Evolutionary conservation across 1,140 invertebrate genomes (phyloP).

Genomic region (Paralvinella palmiformis): DNA sequence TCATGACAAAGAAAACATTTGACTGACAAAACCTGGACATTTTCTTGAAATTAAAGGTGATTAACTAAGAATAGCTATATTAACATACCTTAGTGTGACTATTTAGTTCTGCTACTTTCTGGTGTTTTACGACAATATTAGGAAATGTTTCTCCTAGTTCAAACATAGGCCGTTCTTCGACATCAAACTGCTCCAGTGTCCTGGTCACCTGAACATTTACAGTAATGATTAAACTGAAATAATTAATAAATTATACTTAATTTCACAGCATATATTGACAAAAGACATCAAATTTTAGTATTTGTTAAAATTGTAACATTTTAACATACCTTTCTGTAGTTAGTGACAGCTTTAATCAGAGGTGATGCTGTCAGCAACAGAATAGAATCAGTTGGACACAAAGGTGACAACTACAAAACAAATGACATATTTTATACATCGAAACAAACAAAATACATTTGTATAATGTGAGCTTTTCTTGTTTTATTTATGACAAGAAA

Average conservation of each 20-base stretch:
- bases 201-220: slow-evolving; percentile 60
- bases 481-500: too few relatives aligned
- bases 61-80: too few relatives aligned
- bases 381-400: slow-evolving; percentile 63
- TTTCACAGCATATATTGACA: neutral
- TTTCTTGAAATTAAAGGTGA: too few relatives aligned
- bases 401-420: slow-evolving; percentile 57
- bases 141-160: slow-evolving; percentile 49
- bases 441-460: too few relatives aligned
- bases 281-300: neutral
- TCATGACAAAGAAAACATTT: too few relatives aligned
- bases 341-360: slow-evolving; percentile 79
- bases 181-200: slow-evolving; percentile 76
- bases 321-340: slow-evolving; percentile 55
- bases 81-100: slow-evolving; percentile 52
- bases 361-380: slow-evolving; percentile 75
- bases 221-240: neutral
- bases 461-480: too few relatives aligned
- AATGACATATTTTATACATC: neutral
- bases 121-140: slow-evolving; percentile 59
- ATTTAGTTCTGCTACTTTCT: slow-evolving; percentile 55
- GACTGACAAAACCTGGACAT: too few relatives aligned
- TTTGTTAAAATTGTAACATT: neutral
- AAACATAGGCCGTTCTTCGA: slow-evolving; percentile 65
- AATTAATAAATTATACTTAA: neutral